Base-by-base conservation (phyloP, 2,888 invertebrate genomes). In the Tetanocera ferruginea region DNA sequence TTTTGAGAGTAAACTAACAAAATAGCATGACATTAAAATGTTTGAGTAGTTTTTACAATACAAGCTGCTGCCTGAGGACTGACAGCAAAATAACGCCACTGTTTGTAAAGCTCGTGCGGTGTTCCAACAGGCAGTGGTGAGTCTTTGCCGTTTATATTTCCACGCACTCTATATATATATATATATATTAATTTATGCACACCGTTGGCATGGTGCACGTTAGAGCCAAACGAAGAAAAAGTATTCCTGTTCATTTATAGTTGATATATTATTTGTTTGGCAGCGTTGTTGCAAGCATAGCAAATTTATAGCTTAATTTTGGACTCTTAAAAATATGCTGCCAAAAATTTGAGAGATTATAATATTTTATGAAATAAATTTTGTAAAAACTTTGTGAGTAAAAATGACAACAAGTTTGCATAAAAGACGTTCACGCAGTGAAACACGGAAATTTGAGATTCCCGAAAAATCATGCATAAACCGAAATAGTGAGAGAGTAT, bases 181-280 rank as follows among this genome's bases (percentile, higher is more conserved):
- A 28, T 37, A 62, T 31, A 71, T 71, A 28, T 64, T 23, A 76
- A 70, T 62, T 25, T 62, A 77, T 43, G 69, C 67, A 78, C 78
- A 76, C 70, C 81, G 87, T 87, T 87, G 87, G 88, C 88, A 87
- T 87, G 87, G 87, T 86, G 86, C 86, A 85, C 84, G 82, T 82
- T 81, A 81, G 79, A 52, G 78, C 87, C 85, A 87, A 87, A 87
- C 88, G 84, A 85, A 43, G 87, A 86, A 85, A 83, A 83, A 83
- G 81, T 81, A 80, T 84, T 77, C 80, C 79, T 67, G 64, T 43
- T 55, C 28, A 57, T 51, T 25, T 51, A 6, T 34, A 25, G 19
- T 1, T 28, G 34, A 49, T 57, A 34, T 64, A 73, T 67, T 77
- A 19, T 55, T 72, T 72, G 72, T 73, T 77, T 43, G 51, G 37